Percentiles rank a stretch among this genome's conserved stretches.
These are phyloP conservation scores for Poecilia gillii DNA, from an alignment of 2,797 vertebrate genomes.

Conservation along the genomic window DNA sequence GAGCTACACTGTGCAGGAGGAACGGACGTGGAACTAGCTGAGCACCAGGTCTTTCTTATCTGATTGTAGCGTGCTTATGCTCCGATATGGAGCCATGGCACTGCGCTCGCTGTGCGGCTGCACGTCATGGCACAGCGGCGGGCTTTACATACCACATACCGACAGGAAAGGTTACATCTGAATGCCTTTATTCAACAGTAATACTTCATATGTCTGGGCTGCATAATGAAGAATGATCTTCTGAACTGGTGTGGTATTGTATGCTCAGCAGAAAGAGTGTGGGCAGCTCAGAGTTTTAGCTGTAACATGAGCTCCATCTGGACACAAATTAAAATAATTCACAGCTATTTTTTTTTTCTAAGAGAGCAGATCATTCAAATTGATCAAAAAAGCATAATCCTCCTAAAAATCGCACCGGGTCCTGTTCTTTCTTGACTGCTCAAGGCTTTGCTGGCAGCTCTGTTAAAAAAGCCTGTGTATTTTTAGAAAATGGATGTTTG, in stretches of 20 bases:
- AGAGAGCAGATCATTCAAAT: conserved; percentile 25
- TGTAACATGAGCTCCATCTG: conserved; percentile 10
- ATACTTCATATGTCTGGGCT: conserved; percentile 1
- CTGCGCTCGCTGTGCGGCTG: background rate
- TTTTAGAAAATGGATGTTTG: conserved; percentile 41
- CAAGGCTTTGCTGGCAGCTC: background rate
- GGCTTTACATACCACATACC: conserved; percentile 8
- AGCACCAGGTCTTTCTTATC: conserved; percentile 26
- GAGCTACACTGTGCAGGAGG: conserved; percentile 44
- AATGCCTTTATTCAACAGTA: conserved; percentile 24
- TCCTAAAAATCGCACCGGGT: conserved; percentile 3
- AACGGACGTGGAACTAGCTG: conserved; percentile 28
- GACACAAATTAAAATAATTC: conserved; percentile 12
- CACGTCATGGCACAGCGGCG: background rate
- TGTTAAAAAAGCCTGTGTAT: conserved; percentile 31
- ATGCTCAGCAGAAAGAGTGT: background rate
- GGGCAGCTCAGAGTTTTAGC: background rate
- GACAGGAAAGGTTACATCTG: conserved; percentile 46
- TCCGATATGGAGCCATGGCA: conserved; percentile 20
- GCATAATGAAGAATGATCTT: background rate
- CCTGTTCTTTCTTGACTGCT: conserved; percentile 8
- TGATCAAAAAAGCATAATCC: conserved; percentile 1
- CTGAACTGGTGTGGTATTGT: background rate
- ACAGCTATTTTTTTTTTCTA: background rate
- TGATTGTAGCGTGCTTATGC: conserved; percentile 11